A percentile compares a stretch with the other conserved stretches of the same genome.
Conservation (phyloP, 2,797 vertebrate genomes). For the Falco peregrinus region DNA sequence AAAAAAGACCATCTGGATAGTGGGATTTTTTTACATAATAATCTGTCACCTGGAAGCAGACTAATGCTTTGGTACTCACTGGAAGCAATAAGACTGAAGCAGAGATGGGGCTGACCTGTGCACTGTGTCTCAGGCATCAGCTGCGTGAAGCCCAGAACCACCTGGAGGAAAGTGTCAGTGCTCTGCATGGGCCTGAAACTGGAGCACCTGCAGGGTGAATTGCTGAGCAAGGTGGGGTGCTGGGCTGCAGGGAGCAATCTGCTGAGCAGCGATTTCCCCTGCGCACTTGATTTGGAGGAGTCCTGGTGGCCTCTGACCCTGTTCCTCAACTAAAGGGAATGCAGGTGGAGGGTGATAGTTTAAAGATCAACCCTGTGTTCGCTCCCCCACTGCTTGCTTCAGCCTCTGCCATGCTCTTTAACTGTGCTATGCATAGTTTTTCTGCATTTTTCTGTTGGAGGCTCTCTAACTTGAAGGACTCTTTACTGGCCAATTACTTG, state of each 20-base stretch:
- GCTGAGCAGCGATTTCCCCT: neutral
- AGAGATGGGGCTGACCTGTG: neutral
- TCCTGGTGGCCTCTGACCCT: neutral
- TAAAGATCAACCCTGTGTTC: neutral
- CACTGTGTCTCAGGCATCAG: neutral
- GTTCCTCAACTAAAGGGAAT: no score
- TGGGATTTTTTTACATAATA: neutral
- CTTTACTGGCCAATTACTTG: neutral
- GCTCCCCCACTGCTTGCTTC: neutral
- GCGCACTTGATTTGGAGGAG: neutral
- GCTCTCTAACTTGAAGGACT: neutral
- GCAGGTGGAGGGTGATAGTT: neutral
- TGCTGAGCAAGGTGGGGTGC: neutral
- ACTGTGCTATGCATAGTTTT: neutral
- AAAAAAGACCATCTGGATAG: neutral
- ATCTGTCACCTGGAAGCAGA: neutral
- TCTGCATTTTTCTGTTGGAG: neutral
- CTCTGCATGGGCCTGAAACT: neutral
- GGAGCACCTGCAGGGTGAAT: neutral
- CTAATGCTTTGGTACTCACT: neutral
- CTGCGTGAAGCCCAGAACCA: neutral
- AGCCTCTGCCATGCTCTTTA: neutral
- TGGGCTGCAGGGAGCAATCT: neutral
- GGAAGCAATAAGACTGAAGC: neutral
- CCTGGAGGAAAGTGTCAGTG: neutral